Conservation (phyloP, 2,113 vertebrate genomes). For the Terrapene triunguis region DNA sequence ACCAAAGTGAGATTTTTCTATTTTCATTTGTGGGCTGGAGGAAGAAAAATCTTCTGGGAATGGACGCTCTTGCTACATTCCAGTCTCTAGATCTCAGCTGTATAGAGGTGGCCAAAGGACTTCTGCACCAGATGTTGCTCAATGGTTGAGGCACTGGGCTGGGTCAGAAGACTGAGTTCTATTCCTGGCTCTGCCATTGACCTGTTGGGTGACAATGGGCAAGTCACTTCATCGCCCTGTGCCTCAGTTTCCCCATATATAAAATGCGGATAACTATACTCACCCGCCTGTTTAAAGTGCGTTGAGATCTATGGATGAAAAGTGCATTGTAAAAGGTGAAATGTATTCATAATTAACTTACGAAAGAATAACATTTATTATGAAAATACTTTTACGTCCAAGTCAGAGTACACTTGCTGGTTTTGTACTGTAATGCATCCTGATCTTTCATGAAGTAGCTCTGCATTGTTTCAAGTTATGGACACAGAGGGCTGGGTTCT, state of each 20-base stretch:
- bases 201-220: neutral
- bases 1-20: neutral
- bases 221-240: fast-evolving
- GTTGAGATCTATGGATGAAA: no score
- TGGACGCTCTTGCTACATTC: neutral
- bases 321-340: neutral
- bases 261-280: no score
- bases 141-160: neutral
- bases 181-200: neutral
- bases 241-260: no score
- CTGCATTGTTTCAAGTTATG: conserved; percentile 27
- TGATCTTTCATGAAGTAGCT: conserved; percentile 19
- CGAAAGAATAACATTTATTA: neutral
- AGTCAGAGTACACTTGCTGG: neutral
- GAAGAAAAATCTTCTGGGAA: neutral
- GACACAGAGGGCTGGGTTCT: conserved; percentile 27
- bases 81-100: neutral
- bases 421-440: conserved; percentile 20
- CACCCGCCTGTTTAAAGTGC: no score
- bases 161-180: neutral
- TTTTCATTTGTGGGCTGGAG: neutral
- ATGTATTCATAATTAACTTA: neutral
- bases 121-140: neutral
- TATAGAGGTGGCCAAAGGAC: neutral
- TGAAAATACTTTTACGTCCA: conserved; percentile 9